Conservation (phyloP, 2,797 vertebrate genomes). For the Benthosema pterotum region DNA sequence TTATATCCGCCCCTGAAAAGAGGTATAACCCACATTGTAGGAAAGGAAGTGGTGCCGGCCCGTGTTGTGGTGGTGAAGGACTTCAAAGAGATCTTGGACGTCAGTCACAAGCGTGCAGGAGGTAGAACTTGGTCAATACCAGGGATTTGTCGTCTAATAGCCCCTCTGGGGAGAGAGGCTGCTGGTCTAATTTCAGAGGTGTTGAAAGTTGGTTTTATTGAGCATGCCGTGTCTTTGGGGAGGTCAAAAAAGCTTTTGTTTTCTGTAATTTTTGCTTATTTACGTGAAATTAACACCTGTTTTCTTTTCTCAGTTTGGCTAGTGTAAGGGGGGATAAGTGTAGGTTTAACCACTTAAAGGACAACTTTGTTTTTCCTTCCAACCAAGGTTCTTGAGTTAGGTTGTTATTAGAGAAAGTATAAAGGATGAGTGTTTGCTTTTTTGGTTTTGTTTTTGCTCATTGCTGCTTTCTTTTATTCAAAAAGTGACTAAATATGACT, state of each 20-base stretch:
- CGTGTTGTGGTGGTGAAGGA: slow-evolving; percentile 53
- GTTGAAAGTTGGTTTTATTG: slow-evolving; percentile 71
- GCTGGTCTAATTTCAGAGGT: slow-evolving; percentile 71
- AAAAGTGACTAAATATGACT: no score
- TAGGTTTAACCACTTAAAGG: neutral
- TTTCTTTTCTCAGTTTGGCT: neutral
- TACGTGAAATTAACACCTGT: slow-evolving; percentile 16
- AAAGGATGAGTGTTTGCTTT: no score
- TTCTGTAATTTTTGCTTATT: slow-evolving; percentile 48
- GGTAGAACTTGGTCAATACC: slow-evolving; percentile 70
- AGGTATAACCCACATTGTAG: slow-evolving; percentile 14
- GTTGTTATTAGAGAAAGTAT: no score
- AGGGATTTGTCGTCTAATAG: slow-evolving; percentile 72
- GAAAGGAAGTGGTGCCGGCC: slow-evolving; percentile 51
- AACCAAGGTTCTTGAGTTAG: no score
- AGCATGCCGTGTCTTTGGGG: slow-evolving; percentile 50
- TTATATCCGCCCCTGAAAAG: no score
- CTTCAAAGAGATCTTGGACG: slow-evolving; percentile 65
- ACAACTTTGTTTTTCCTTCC: no score
- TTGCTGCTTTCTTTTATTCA: no score
- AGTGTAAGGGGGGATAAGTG: neutral
- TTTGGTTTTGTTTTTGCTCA: no score
- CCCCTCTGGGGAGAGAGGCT: slow-evolving; percentile 67
- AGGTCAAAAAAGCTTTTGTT: slow-evolving; percentile 44
- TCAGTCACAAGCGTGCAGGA: slow-evolving; percentile 63